A percentile compares a stretch with the other conserved stretches of the same genome.
Conservation (phyloP, 2,888 invertebrate genomes). For the Agonum fuliginosum region DNA sequence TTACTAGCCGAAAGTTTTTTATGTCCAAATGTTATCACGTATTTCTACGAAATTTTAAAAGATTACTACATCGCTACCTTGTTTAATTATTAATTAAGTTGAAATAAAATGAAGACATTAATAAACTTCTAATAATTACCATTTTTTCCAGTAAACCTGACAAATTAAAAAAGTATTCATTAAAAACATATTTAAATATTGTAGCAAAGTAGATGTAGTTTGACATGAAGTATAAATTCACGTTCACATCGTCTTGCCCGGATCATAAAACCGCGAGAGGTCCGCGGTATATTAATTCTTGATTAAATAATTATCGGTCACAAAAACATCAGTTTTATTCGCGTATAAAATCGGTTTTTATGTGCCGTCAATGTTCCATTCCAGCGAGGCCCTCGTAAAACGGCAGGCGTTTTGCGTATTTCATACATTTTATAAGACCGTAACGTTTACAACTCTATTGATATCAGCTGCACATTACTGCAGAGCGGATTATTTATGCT, state of each 20-base stretch:
- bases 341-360: conserved; percentile 51
- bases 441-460: conserved; percentile 59
- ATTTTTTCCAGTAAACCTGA: conserved; percentile 9
- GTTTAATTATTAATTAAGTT: conserved; percentile 15
- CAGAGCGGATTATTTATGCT: conserved; percentile 55
- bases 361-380: conserved; percentile 37
- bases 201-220: background rate
- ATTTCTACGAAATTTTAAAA: conserved; percentile 12
- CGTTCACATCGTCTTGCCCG: background rate
- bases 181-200: conserved; percentile 21
- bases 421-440: conserved; percentile 57
- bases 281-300: conserved; percentile 56
- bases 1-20: too few relatives aligned
- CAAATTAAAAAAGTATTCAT: conserved; percentile 38
- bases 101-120: conserved; percentile 30
- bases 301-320: conserved; percentile 59
- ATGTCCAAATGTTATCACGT: background rate
- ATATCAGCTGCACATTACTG: conserved; percentile 43
- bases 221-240: background rate
- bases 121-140: background rate
- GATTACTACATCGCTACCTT: background rate
- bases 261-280: conserved; percentile 31
- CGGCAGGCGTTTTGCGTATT: conserved; percentile 57
- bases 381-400: conserved; percentile 49
- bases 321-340: conserved; percentile 56